Evolutionary conservation across 64 coral and sea anemone genomes (phyloP).

Genomic region (Actinia equina): DNA sequence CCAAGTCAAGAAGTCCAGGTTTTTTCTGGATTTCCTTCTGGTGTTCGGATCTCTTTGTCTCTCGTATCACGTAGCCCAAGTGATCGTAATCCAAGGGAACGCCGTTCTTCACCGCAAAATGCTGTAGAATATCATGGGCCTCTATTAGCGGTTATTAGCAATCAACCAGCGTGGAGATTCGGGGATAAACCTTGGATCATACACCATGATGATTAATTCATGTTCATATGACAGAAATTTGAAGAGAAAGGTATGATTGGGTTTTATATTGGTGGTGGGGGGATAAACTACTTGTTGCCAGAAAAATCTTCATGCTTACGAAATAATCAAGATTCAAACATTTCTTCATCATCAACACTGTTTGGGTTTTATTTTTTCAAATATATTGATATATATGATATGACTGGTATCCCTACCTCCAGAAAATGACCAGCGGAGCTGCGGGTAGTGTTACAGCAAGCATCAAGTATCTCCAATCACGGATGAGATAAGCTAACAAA

Average conservation of each 20-base stretch:
- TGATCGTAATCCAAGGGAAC: slow-evolving; percentile 37
- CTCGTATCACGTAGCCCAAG: slow-evolving; percentile 42
- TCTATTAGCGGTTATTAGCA: slow-evolving; percentile 74
- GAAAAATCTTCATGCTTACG: too few species aligned
- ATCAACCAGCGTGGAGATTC: slow-evolving; percentile 93
- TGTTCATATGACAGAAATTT: not conserved
- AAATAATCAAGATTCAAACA: too few species aligned
- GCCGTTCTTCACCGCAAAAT: slow-evolving; percentile 61
- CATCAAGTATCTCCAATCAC: slow-evolving; percentile 68
- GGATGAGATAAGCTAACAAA: slow-evolving; percentile 67
- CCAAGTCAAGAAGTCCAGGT: slow-evolving; percentile 45
- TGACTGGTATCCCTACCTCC: slow-evolving; percentile 32
- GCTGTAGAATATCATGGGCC: slow-evolving; percentile 48
- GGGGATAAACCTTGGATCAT: slow-evolving; percentile 44
- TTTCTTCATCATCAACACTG: too few species aligned
- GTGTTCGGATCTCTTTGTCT: slow-evolving; percentile 42
- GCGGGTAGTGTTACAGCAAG: slow-evolving; percentile 49
- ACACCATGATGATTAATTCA: not conserved
- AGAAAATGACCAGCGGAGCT: slow-evolving; percentile 46
- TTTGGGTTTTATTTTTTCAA: too few species aligned
- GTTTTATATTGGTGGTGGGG: too few species aligned
- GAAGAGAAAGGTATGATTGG: too few species aligned
- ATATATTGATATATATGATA: too few species aligned
- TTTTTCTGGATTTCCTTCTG: not conserved
- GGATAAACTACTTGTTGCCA: too few species aligned